These are phyloP conservation scores for Holothuria glaberrima DNA, from an alignment of 35 echinoderm and acorn worm genomes.

Conservation along the genomic window DNA sequence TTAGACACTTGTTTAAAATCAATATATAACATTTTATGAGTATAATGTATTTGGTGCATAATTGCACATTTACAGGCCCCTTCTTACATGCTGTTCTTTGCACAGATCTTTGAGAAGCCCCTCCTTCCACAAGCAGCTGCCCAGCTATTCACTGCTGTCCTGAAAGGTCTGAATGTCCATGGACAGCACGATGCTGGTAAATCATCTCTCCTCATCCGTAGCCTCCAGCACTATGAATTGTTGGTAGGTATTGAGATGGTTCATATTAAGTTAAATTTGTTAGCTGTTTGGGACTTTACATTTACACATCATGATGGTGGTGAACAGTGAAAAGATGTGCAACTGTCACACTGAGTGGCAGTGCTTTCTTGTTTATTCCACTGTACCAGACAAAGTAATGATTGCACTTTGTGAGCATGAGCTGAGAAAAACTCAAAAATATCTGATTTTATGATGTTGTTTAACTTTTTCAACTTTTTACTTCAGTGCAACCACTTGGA, in stretches of 20 bases:
- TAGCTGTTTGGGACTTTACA: no score
- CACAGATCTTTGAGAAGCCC: slow-evolving; percentile 57
- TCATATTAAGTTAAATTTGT: no score
- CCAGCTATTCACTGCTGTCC: slow-evolving; percentile 67
- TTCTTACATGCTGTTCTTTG: not conserved
- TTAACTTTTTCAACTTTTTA: no score
- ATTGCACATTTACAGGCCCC: not conserved
- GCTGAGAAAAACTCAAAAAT: no score
- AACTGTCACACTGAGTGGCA: no score
- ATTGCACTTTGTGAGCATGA: no score
- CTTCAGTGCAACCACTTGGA: no score
- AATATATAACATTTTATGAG: not conserved
- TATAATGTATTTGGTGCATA: not conserved
- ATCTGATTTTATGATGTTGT: no score
- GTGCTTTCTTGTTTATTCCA: no score
- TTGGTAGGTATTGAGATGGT: slow-evolving; percentile 54
- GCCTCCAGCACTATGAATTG: slow-evolving; percentile 78
- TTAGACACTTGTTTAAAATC: not conserved
- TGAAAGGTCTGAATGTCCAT: slow-evolving; percentile 77
- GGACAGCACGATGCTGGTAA: slow-evolving; percentile 75
- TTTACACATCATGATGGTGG: no score
- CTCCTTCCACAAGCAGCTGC: slow-evolving; percentile 66
- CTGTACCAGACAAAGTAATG: no score
- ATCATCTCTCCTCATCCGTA: slow-evolving; percentile 60
- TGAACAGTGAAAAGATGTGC: no score